Evolutionary conservation across 2,888 invertebrate genomes (phyloP), one percentile per base, ranked within the genome.

Genomic region (Blomia tropicalis): DNA sequence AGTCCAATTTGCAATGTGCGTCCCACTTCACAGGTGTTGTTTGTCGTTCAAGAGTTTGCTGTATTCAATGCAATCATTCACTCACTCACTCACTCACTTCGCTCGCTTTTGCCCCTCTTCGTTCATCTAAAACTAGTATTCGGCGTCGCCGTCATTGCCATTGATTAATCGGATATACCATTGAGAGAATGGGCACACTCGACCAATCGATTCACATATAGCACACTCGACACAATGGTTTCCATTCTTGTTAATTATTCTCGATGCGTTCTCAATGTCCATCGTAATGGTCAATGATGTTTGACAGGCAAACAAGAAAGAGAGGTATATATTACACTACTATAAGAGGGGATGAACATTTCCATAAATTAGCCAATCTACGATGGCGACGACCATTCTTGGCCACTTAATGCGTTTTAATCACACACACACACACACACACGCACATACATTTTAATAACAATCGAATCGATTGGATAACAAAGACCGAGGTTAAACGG

Each of bases 391-490:
- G n/a, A n/a, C n/a, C n/a, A n/a, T n/a, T n/a, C n/a, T n/a, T n/a
- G n/a, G n/a, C n/a, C 51, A 47, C 51, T 47, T 47, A 47, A 47
- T 47, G n/a, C n/a, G 51, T 47, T 47, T 47, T 47, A 47, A 47
- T 47, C 51, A 47, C 51, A 47, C 41, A n/a, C n/a, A n/a, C n/a
- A n/a, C n/a, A n/a, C n/a, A n/a, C n/a, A n/a, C n/a, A n/a, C n/a
- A n/a, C n/a, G n/a, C n/a, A n/a, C n/a, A 17, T 41, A 17, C 14
- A 41, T 41, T 41, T 41, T 41, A 41, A 41, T 41, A 41, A 41
- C 14, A 41, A 41, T 17, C 41, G 14, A n/a, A n/a, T n/a, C n/a
- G n/a, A n/a, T n/a, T n/a, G n/a, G n/a, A n/a, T n/a, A n/a, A n/a
- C n/a, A n/a, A n/a, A n/a, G n/a, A n/a, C n/a, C n/a, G n/a, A n/a